A percentile compares a stretch with the other conserved stretches of the same genome.
phyloP scores from a whole-genome alignment of 2,888 invertebrate genomes.

The Cyclophora punctaria region DNA sequence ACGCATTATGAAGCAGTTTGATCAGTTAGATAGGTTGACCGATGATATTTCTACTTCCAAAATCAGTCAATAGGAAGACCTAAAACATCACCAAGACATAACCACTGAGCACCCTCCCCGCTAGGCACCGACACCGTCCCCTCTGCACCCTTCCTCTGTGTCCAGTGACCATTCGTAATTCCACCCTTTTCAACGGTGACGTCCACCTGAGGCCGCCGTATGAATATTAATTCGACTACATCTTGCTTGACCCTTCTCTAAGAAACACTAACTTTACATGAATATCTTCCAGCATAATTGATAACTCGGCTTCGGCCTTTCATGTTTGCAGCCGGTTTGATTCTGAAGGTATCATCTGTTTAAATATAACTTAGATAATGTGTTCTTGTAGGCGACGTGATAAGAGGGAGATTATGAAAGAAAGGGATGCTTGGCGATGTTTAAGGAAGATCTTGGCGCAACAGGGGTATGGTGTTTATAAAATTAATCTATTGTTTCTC shows the following conservation, averaged over 20 bases:
- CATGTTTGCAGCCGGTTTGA: not conserved
- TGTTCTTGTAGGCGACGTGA: too few relatives aligned
- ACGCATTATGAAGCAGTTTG: not conserved
- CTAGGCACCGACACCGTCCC: constrained; percentile 24
- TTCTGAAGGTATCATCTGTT: too few relatives aligned
- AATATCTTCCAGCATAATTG: constrained; percentile 64
- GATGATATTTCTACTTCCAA: not conserved
- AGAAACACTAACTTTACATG: constrained; percentile 58
- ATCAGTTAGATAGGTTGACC: not conserved
- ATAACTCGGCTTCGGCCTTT: constrained; percentile 22
- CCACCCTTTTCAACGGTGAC: constrained; percentile 73
- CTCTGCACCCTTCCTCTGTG: constrained; percentile 25
- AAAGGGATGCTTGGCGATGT: too few relatives aligned
- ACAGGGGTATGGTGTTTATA: too few relatives aligned
- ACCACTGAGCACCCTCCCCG: not conserved
- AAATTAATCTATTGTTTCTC: too few relatives aligned
- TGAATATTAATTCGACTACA: constrained; percentile 75
- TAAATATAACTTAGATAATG: too few relatives aligned
- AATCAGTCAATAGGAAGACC: not conserved
- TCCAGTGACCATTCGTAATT: constrained; percentile 59
- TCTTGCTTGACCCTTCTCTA: constrained; percentile 70
- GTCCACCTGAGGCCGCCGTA: constrained; percentile 71
- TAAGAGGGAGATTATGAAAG: too few relatives aligned
- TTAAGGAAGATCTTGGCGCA: too few relatives aligned
- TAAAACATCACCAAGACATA: not conserved